These are phyloP conservation scores for Salvelinus alpinus DNA, from an alignment of 2,113 vertebrate species.

Conservation along the genomic window DNA sequence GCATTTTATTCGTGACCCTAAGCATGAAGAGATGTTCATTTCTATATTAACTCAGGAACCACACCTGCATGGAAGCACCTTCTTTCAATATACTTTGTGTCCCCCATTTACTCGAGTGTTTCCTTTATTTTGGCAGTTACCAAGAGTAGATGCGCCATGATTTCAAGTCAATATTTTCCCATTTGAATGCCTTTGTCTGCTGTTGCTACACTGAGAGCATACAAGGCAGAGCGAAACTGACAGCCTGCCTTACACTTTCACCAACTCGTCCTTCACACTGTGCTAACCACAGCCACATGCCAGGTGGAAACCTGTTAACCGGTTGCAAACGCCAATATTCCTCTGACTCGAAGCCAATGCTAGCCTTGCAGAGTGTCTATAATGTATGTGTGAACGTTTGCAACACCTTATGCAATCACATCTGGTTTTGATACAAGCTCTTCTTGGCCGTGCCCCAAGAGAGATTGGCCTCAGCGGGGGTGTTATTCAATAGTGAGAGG, in stretches of 20 bases:
- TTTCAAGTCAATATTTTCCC: too few species aligned
- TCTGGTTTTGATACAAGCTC: neutral
- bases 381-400: conserved; percentile 8
- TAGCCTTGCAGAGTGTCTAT: neutral
- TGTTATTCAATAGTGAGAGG: conserved; percentile 15
- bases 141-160: too few species aligned
- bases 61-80: too few species aligned
- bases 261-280: neutral
- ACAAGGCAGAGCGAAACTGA: neutral
- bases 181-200: neutral
- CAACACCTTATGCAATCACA: conserved; percentile 3
- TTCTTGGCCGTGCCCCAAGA: neutral
- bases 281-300: neutral
- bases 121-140: too few species aligned
- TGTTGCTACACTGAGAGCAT: too few species aligned
- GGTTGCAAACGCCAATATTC: neutral
- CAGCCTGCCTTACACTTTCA: neutral
- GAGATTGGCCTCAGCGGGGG: neutral
- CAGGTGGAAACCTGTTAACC: neutral
- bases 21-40: too few species aligned
- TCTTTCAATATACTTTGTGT: too few species aligned
- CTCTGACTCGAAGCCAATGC: conserved; percentile 7
- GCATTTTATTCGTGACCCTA: too few species aligned
- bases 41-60: too few species aligned
- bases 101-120: too few species aligned